Evolutionary conservation across 2,113 vertebrate species (phyloP).

Genomic region (Cichladusa arquata): DNA sequence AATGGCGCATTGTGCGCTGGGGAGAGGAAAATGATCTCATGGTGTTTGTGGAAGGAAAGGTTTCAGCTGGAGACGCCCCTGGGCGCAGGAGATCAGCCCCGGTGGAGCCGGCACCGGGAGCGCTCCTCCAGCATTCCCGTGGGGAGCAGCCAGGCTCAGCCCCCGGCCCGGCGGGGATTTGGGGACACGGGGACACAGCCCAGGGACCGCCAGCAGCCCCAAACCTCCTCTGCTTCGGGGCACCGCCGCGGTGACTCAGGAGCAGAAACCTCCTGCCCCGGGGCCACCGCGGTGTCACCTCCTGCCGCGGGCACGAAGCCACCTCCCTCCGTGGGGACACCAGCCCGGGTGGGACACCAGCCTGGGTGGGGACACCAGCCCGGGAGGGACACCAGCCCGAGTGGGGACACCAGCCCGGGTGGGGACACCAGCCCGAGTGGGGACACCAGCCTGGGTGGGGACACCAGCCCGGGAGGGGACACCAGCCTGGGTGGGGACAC

Average conservation of each 20-base stretch:
- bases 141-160: background rate
- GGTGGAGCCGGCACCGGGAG: background rate
- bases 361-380: accelerated
- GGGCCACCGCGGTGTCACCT: background rate
- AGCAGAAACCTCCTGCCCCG: background rate
- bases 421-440: background rate
- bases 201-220: background rate
- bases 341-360: background rate
- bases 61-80: background rate
- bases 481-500: accelerated
- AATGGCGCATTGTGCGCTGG: background rate
- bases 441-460: too few species aligned
- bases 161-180: accelerated
- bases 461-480: too few species aligned
- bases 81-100: background rate
- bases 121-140: background rate
- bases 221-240: background rate
- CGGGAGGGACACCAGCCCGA: too few species aligned
- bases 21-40: background rate
- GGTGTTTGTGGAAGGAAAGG: background rate
- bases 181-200: background rate
- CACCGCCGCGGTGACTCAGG: background rate
- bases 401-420: accelerated
- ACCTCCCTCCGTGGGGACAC: background rate
- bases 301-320: background rate